These are phyloP conservation scores for Willowsia nigromaculata DNA, from an alignment of 2,888 invertebrate species.

Conservation along the genomic window DNA sequence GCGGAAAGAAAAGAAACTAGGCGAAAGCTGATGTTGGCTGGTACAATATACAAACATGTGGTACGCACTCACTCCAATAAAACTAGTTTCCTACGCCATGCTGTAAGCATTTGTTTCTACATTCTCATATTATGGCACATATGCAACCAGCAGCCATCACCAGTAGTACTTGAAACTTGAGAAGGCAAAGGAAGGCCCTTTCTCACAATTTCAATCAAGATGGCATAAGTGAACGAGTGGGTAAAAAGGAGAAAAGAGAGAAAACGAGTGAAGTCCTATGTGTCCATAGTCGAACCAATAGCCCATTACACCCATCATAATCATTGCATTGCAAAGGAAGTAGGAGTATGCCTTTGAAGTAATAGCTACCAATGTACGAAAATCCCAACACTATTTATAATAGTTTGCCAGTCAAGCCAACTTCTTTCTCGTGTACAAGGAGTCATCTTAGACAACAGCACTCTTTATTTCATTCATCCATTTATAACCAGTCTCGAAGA, in stretches of 20 bases:
- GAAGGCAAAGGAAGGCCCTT: slow-evolving; percentile 46
- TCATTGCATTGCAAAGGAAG: not conserved
- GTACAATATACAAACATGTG: not conserved
- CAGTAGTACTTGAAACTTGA: slow-evolving; percentile 50
- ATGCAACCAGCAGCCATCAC: not conserved
- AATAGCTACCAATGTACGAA: no score
- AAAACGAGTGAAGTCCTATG: not conserved
- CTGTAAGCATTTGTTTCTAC: not conserved
- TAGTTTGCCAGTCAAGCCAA: not conserved
- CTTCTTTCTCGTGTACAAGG: not conserved
- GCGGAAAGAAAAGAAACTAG: not conserved
- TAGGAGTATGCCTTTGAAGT: no score
- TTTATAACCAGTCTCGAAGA: not conserved
- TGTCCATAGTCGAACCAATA: not conserved
- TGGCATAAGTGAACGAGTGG: slow-evolving; percentile 38
- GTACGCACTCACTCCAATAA: not conserved
- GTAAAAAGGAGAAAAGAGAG: not conserved
- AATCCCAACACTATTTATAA: not conserved
- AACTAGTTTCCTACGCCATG: not conserved
- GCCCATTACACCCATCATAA: slow-evolving; percentile 5
- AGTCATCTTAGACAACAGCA: slow-evolving; percentile 11
- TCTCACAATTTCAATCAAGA: slow-evolving; percentile 52
- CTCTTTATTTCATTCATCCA: not conserved
- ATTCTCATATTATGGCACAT: not conserved
- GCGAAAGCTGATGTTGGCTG: not conserved